A percentile compares a stretch with the other conserved stretches of the same genome.
Evolutionary conservation across 2,888 invertebrate genomes (phyloP).

Genomic region (Philaethria dido): DNA sequence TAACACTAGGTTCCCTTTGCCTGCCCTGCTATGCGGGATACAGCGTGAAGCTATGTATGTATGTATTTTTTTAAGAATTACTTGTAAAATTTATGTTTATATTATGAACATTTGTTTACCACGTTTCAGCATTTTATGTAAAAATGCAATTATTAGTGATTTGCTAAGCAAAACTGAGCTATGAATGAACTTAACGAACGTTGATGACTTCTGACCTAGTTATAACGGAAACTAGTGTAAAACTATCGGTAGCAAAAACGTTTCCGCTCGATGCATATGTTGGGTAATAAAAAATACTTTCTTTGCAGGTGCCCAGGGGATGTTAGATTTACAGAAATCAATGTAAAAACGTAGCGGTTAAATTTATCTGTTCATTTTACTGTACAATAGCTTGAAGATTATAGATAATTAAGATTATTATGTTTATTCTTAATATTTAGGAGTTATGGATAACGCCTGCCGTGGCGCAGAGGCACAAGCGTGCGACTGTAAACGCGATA

Average conservation of each 20-base stretch:
- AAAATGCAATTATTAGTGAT: too few relatives aligned
- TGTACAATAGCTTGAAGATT: neutral
- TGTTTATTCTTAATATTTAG: too few relatives aligned
- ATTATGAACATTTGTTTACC: neutral
- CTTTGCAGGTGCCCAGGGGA: conserved; percentile 53
- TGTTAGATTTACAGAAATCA: conserved; percentile 31
- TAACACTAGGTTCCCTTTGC: too few relatives aligned
- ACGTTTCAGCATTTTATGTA: conserved; percentile 2
- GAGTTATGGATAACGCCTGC: too few relatives aligned
- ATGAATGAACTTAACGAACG: conserved; percentile 34
- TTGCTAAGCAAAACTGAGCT: conserved; percentile 4
- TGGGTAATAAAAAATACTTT: conserved; percentile 52
- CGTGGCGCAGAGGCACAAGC: too few relatives aligned
- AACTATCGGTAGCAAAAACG: conserved; percentile 68
- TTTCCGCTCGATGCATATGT: conserved; percentile 73
- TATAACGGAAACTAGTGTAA: conserved; percentile 71
- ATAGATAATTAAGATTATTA: too few relatives aligned
- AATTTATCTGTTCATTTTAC: neutral
- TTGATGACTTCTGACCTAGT: conserved; percentile 69
- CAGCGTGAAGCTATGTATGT: too few relatives aligned
- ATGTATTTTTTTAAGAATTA: too few relatives aligned
- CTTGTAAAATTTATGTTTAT: neutral
- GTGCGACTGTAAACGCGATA: too few relatives aligned
- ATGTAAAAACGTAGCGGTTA: conserved; percentile 1
- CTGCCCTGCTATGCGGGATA: too few relatives aligned